Conservation (phyloP, 37 sponge, comb jelly and placozoan genomes). For the Cliona cf. orientalis region DNA sequence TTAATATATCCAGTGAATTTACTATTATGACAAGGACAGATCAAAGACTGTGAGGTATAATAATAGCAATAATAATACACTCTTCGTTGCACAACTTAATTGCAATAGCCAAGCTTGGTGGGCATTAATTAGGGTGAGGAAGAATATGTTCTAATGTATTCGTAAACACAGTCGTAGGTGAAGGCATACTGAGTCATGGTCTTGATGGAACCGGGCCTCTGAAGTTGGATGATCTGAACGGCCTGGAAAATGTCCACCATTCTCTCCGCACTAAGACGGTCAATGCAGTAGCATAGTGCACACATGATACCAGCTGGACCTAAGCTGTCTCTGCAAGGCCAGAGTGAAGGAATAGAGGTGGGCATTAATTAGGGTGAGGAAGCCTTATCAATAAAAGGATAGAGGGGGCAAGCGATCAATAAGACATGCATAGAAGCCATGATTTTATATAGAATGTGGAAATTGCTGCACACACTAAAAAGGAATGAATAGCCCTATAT, state of each 20-base stretch:
- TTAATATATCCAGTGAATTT: no score
- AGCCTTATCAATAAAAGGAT: neutral
- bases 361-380: neutral
- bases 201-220: conserved; percentile 60
- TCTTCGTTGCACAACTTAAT: no score
- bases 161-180: conserved; percentile 67
- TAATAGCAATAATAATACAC: no score
- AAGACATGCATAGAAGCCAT: no score
- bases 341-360: neutral
- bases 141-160: conserved; percentile 30
- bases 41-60: no score
- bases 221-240: conserved; percentile 51
- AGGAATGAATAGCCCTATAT: no score
- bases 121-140: no score
- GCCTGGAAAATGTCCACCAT: conserved; percentile 72
- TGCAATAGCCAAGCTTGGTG: no score
- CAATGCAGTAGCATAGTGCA: conserved; percentile 61
- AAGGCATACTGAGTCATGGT: conserved; percentile 44
- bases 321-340: conserved; percentile 43
- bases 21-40: no score
- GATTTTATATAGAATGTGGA: no score
- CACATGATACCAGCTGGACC: conserved; percentile 70
- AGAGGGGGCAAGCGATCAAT: neutral
- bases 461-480: no score
- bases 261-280: conserved; percentile 55